phyloP scores from a whole-genome alignment of 2,888 invertebrate genomes.

The Aleiodes alternator region DNA sequence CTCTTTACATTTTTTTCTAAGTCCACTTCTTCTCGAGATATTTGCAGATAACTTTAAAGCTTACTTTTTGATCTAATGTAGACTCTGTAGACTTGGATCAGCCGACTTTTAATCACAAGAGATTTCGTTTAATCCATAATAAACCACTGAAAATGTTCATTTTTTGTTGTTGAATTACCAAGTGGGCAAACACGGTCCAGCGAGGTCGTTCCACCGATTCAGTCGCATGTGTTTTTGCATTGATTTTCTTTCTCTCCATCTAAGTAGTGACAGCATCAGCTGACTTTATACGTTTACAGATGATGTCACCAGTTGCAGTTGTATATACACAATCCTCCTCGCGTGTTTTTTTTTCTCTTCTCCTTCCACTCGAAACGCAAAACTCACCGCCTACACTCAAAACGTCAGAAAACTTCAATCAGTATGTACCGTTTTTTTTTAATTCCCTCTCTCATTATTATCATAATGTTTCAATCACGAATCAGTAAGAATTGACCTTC shows the following conservation, averaged over 20 bases:
- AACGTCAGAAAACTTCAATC: slow-evolving; percentile 17
- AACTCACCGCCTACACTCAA: slow-evolving; percentile 13
- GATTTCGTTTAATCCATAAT: neutral
- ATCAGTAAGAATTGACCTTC: slow-evolving; percentile 5
- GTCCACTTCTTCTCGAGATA: too few relatives aligned
- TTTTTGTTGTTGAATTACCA: too few relatives aligned
- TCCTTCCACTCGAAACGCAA: slow-evolving; percentile 3
- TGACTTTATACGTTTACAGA: slow-evolving; percentile 62
- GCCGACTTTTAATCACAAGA: neutral
- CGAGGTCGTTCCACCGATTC: slow-evolving; percentile 59
- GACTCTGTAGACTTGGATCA: neutral
- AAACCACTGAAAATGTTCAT: neutral
- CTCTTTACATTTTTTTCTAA: too few relatives aligned
- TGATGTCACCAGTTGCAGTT: slow-evolving; percentile 72
- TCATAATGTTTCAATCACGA: slow-evolving; percentile 12
- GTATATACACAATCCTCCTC: slow-evolving; percentile 47
- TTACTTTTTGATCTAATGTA: too few relatives aligned
- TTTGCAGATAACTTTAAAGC: too few relatives aligned
- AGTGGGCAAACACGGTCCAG: neutral
- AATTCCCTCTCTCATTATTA: too few relatives aligned
- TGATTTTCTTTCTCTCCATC: slow-evolving; percentile 73
- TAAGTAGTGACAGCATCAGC: slow-evolving; percentile 71
- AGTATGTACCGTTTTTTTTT: slow-evolving; percentile 4
- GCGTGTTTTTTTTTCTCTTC: neutral
- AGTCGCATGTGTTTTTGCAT: slow-evolving; percentile 59